These are phyloP conservation scores for Epizoanthus illoricatus DNA, from an alignment of 92 coral and sea anemone genomes.

Conservation along the genomic window DNA sequence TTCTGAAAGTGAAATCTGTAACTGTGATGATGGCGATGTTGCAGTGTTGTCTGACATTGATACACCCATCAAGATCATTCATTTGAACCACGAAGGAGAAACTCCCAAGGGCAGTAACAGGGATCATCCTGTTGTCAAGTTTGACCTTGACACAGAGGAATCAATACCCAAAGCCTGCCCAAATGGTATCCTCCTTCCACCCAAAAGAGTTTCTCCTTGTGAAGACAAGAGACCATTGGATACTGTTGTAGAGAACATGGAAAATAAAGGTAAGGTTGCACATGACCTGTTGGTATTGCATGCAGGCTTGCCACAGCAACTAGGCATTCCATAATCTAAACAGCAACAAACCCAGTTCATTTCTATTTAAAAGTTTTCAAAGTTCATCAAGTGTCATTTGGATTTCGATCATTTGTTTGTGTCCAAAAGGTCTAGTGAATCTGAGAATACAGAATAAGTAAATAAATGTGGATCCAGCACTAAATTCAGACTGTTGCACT, in stretches of 20 bases:
- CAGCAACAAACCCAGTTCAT: too few species aligned
- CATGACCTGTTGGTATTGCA: too few species aligned
- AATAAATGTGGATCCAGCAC: too few species aligned
- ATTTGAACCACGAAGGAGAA: neutral
- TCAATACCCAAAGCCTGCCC: neutral
- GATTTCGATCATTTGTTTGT: too few species aligned
- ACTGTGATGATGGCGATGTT: conserved; percentile 30
- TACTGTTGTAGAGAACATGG: neutral
- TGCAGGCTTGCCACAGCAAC: too few species aligned
- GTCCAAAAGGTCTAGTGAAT: too few species aligned
- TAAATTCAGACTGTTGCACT: too few species aligned
- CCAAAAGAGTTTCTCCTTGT: neutral
- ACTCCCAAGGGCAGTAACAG: neutral
- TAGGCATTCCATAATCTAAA: too few species aligned
- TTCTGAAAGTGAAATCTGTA: conserved; percentile 30
- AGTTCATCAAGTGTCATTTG: too few species aligned
- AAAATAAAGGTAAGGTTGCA: conserved; percentile 2
- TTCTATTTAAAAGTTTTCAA: too few species aligned
- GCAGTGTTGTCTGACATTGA: conserved; percentile 36
- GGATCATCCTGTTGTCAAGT: neutral
- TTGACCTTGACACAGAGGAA: neutral
- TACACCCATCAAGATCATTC: neutral
- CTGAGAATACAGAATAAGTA: too few species aligned
- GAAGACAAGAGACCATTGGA: conserved; percentile 3
- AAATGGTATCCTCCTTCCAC: conserved; percentile 18